Percentiles rank a stretch among this genome's conserved stretches.
These are phyloP conservation scores for Halocaridina rubra DNA, from an alignment of 2,888 invertebrate species.

Conservation along the genomic window DNA sequence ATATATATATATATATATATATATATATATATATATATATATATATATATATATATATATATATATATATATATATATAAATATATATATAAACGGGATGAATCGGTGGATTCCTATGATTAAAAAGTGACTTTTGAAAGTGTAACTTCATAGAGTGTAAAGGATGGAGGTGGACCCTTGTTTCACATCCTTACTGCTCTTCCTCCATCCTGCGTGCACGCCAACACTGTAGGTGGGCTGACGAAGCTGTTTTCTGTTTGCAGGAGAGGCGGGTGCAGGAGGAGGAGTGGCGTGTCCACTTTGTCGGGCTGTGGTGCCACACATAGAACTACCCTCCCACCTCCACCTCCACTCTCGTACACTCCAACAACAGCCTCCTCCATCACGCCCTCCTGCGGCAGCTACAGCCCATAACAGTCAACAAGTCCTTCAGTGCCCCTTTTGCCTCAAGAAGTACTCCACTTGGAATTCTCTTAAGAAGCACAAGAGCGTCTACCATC, in stretches of 20 bases:
- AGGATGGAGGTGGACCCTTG: no score
- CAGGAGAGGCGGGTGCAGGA: conserved; percentile 44
- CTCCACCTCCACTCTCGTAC: conserved; percentile 51
- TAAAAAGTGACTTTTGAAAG: no score
- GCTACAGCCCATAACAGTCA: conserved; percentile 26
- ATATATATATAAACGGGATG: no score
- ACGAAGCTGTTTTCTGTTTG: conserved; percentile 57
- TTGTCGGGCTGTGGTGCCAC: conserved; percentile 51
- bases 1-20: no score
- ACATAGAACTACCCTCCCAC: conserved; percentile 38
- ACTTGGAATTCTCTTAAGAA: conserved; percentile 62
- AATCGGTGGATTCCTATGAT: no score
- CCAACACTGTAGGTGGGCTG: conserved; percentile 44
- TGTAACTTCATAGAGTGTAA: no score
- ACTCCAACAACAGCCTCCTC: conserved; percentile 41
- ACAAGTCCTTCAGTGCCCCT: conserved; percentile 58
- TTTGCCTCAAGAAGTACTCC: conserved; percentile 63
- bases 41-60: no score
- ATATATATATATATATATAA: no score
- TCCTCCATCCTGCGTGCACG: no score
- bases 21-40: no score
- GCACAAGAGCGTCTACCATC: conserved; percentile 61
- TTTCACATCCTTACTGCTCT: no score
- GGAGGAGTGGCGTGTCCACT: conserved; percentile 50
- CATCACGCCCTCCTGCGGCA: conserved; percentile 47